Conservation (phyloP, 37 sponge, comb jelly and placozoan species). For the Mnemiopsis leidyi region DNA sequence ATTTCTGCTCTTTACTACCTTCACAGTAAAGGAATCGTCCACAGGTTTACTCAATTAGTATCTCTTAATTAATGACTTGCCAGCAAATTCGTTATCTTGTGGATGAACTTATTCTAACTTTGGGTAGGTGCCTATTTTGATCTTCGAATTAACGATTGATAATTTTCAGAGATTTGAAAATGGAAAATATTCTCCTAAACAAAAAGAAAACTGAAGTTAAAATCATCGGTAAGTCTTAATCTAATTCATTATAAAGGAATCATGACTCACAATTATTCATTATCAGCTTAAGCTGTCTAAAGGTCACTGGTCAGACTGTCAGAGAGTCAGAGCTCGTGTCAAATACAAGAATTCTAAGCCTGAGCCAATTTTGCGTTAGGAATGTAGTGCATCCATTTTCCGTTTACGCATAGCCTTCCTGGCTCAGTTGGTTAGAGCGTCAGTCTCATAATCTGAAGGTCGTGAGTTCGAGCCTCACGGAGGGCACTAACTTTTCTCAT, state of each 20-base stretch:
- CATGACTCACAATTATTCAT: no score
- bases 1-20: slow-evolving; percentile 87
- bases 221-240: slow-evolving; percentile 90
- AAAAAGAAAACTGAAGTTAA: slow-evolving; percentile 87
- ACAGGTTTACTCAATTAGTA: no score
- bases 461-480: slow-evolving; percentile 51
- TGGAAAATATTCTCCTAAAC: slow-evolving; percentile 97
- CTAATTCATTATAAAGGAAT: no score
- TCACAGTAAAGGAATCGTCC: slow-evolving; percentile 85
- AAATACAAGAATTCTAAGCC: no score
- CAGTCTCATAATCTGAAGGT: slow-evolving; percentile 53
- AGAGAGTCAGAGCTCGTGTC: no score
- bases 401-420: neutral
- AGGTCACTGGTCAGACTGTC: no score
- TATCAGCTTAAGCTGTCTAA: neutral
- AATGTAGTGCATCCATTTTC: neutral
- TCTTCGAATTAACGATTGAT: no score
- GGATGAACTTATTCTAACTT: no score
- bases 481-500: neutral
- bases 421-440: slow-evolving; percentile 54
- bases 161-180: slow-evolving; percentile 89
- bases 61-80: no score
- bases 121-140: no score
- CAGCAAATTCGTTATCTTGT: no score
- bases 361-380: no score